phyloP scores from a whole-genome alignment of 2,888 invertebrate species.

The Polymixis lichenea region DNA sequence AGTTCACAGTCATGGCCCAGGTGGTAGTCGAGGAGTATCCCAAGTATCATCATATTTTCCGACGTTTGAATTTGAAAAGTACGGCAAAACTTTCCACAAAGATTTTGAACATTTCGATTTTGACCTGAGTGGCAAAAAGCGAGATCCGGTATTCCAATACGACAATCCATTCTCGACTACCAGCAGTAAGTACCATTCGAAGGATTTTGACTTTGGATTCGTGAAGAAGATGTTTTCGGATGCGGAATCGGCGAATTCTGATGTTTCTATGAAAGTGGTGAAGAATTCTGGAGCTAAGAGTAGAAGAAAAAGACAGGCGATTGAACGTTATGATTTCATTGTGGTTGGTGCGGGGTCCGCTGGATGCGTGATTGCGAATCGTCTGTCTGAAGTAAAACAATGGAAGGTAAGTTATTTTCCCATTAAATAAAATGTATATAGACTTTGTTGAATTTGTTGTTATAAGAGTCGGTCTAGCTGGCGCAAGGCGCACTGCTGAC shows the following conservation, averaged over 20 bases:
- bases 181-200: slow-evolving; percentile 32
- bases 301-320: slow-evolving; percentile 74
- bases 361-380: slow-evolving; percentile 92
- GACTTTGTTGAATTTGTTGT: no score
- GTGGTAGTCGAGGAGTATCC: slow-evolving; percentile 71
- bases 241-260: slow-evolving; percentile 72
- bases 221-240: slow-evolving; percentile 71
- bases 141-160: slow-evolving; percentile 6
- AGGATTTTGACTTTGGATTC: slow-evolving; percentile 59
- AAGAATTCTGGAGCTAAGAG: slow-evolving; percentile 66
- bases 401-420: slow-evolving; percentile 88
- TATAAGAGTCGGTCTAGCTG: no score
- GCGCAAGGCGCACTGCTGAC: no score
- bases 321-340: slow-evolving; percentile 91
- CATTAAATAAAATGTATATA: not conserved
- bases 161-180: slow-evolving; percentile 56
- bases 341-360: slow-evolving; percentile 93
- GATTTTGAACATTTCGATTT: slow-evolving; percentile 10
- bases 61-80: slow-evolving; percentile 64
- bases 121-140: not conserved
- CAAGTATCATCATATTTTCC: slow-evolving; percentile 73
- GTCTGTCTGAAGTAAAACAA: slow-evolving; percentile 91
- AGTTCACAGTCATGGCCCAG: slow-evolving; percentile 70
- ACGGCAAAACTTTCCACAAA: slow-evolving; percentile 5
- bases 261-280: slow-evolving; percentile 52